Base-by-base conservation (phyloP, 1,140 invertebrate genomes). In the Zaprionus lachaisei region DNA sequence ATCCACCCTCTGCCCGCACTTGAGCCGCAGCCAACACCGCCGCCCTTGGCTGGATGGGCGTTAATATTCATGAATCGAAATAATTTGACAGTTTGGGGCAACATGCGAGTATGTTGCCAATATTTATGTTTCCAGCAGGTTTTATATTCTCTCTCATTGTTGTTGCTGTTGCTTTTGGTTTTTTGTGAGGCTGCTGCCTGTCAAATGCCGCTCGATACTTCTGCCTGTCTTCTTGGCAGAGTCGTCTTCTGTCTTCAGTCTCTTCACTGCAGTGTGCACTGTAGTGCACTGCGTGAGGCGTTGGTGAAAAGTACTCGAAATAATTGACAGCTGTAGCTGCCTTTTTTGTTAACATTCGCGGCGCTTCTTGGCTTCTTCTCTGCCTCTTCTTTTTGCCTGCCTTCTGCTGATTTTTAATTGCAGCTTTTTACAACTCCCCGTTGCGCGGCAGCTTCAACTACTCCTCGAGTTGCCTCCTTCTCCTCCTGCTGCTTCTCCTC, bases 51-150 rank as follows among this genome's bases (percentile, higher is more conserved):
- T 80, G 73, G 72, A 54, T 66, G 81, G 86, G 85, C 85, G 85
- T 90, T 91, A 90, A 90, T 90, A 90, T 90, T 90, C 85, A 90
- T 90, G 85, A 90, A 90, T 90, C 86, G 85, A 91, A 90, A 90
- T 90, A 90, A 90, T 90, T 90, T 90, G 85, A 90, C 85, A 90
- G 85, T 90, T 90, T 80, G 85, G 86, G 84, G 84, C 84, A 90
- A 81, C 84, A 90, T 84, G 81, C 85, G 81, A 81, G 84, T 90
- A 84, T 89, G 84, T 80, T 69, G 71, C 28, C 81, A 82, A 89
- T 89, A 89, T 89, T 89, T 89, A 89, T 89, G 84, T 81, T 71
- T 66, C 62, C 68, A 51, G 56, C 76, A 61, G 65, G 20, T 58
- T 66, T 72, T 63, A 47, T 4, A 67, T 67, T 24, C 38, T 38